These are phyloP conservation scores for Marisa cornuarietis DNA, from an alignment of 1,140 invertebrate species.

Conservation along the genomic window DNA sequence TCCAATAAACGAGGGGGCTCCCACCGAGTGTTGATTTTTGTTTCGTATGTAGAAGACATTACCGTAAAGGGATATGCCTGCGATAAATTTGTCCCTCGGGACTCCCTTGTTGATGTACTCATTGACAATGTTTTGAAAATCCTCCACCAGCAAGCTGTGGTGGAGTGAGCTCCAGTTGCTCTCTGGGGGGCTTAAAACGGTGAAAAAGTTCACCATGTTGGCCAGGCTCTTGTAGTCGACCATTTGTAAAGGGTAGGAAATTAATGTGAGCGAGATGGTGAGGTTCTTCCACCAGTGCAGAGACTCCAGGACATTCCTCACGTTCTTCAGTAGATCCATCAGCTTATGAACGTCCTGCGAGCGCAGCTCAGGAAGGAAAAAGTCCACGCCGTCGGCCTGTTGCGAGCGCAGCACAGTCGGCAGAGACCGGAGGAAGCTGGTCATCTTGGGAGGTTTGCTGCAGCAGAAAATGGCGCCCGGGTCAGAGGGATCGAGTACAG, in stretches of 20 bases:
- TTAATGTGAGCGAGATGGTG: not conserved
- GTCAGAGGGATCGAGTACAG: too few species aligned
- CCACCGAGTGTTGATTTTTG: not conserved
- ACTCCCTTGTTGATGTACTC: not conserved
- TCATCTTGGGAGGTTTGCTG: not conserved
- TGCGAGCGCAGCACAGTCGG: not conserved
- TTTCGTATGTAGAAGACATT: not conserved
- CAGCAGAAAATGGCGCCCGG: not conserved
- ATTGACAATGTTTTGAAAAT: not conserved
- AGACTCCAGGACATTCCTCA: not conserved
- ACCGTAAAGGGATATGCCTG: not conserved
- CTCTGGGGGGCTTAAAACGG: not conserved
- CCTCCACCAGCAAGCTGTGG: not conserved
- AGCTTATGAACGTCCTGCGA: not conserved
- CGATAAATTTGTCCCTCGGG: not conserved
- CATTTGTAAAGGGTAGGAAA: not conserved
- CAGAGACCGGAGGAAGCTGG: not conserved
- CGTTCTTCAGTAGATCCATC: not conserved
- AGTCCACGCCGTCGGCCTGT: not conserved
- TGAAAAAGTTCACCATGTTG: not conserved
- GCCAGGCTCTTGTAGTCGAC: not conserved
- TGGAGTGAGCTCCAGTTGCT: not conserved
- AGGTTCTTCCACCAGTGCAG: not conserved
- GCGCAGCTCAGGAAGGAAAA: not conserved
- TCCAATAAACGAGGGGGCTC: not conserved